Base-by-base conservation (phyloP, 2,797 vertebrate species). In the Apogon talboti region DNA sequence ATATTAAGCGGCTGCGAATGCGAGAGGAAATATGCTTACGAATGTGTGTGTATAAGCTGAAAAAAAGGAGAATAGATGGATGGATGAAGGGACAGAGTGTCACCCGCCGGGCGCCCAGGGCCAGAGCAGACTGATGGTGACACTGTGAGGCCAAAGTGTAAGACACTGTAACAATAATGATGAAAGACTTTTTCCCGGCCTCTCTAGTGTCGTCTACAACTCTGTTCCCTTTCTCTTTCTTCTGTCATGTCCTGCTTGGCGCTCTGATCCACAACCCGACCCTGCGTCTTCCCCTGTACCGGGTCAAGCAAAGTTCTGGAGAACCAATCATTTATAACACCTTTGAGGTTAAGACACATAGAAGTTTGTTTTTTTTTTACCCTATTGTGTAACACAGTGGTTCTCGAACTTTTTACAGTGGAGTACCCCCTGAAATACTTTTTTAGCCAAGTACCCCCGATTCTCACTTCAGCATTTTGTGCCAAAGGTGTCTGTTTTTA, bases 141-240 rank as follows among this genome's bases (percentile, higher is more conserved):
- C 91, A 83, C 75, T 87, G 81, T 80, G 76, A 66, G 78, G 58
- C 44, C 79, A 43, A 50, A 81, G 84, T 72, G 74, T 82, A 76
- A 59, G 79, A 86, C 85, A 83, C 71, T 12, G 63, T 86, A 85
- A 90, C 87, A 82, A 72, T 87, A 84, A 90, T 78, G 75, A 87
- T 66, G 80, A 81, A 71, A 76, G 90, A 88, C 89, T 83, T 52
- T 65, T 63, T 81, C 81, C 70, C 41, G 44, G 78, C 82, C 74
- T 66, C 71, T 58, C 35, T 35, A 47, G 61, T 47, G 78, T 65
- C 19, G 16, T 47, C 67, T 66, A 66, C 73, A 60, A 59, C 67
- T 72, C 46, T 46, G 76, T 69, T 57, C 38, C 55, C 11, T 53
- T 40, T 58, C 19, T 45, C 16, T 66, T 76, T 58, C 61, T 42